Conservation (phyloP, 2,797 vertebrate species). For the Lutjanus campechanus region DNA sequence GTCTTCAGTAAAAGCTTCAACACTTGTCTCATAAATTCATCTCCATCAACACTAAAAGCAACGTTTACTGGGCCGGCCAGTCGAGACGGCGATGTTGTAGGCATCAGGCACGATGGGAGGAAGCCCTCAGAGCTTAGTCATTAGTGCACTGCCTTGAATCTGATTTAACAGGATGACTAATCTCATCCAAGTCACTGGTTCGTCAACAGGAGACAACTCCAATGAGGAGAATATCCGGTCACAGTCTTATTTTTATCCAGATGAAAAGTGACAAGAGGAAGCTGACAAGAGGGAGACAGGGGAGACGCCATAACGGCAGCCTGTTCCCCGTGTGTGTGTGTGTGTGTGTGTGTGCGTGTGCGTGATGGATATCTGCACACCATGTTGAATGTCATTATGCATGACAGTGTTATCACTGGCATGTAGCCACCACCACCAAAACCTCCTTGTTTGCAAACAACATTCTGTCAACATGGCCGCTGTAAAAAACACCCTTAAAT, state of each 20-base stretch:
- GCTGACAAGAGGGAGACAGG: constrained; percentile 70
- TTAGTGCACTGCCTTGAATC: constrained; percentile 82
- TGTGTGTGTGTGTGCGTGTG: constrained; percentile 23
- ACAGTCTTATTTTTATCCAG: constrained; percentile 83
- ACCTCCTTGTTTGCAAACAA: constrained; percentile 66
- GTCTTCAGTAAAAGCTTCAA: constrained; percentile 25
- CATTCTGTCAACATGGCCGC: constrained; percentile 41
- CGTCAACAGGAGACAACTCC: constrained; percentile 79
- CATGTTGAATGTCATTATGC: constrained; percentile 70
- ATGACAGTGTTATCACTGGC: constrained; percentile 65
- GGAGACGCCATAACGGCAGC: constrained; percentile 44
- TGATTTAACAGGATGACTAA: constrained; percentile 86
- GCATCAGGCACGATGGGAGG: constrained; percentile 69
- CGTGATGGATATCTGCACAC: constrained; percentile 70
- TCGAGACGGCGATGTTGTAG: constrained; percentile 56
- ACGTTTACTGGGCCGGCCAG: constrained; percentile 50
- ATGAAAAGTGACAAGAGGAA: constrained; percentile 81
- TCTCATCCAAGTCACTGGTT: constrained; percentile 82
- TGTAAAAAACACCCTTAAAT: constrained; percentile 39
- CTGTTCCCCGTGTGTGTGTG: constrained; percentile 30
- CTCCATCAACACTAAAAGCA: constrained; percentile 43
- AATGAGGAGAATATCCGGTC: constrained; percentile 82
- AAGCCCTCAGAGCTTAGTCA: constrained; percentile 79
- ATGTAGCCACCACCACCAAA: constrained; percentile 44
- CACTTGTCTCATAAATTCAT: constrained; percentile 36